Percentiles rank a stretch among this genome's conserved stretches.
Evolutionary conservation across 2,888 invertebrate species (phyloP).

Genomic region (Sabatieria punctata): DNA sequence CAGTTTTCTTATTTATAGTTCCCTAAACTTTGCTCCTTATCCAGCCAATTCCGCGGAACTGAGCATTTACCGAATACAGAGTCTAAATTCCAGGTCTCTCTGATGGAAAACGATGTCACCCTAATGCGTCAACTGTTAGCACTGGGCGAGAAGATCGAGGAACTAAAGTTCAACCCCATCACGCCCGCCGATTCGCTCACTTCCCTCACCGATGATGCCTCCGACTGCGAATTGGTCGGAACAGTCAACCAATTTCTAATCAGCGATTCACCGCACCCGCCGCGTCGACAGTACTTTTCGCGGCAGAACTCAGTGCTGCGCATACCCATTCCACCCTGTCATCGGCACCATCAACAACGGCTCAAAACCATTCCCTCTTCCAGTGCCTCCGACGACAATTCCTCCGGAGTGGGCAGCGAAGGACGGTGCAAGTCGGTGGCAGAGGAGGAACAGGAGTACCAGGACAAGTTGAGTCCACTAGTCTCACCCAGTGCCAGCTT

Average conservation of each 20-base stretch:
- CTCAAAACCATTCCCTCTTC: too few species aligned
- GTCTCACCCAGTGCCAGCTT: too few species aligned
- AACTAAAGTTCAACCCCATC: background rate
- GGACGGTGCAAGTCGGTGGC: too few species aligned
- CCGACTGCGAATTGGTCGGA: constrained; percentile 13
- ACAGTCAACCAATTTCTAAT: background rate
- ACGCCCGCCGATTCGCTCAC: background rate
- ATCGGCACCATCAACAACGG: too few species aligned
- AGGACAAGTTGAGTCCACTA: too few species aligned
- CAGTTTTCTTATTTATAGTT: too few species aligned
- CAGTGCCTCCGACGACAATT: background rate
- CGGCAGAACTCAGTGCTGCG: constrained; percentile 27
- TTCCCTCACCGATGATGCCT: constrained; percentile 5
- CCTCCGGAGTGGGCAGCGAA: background rate
- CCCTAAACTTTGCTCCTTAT: too few species aligned
- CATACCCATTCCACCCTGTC: constrained; percentile 24
- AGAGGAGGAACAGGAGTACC: too few species aligned
- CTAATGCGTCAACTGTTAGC: constrained; percentile 8
- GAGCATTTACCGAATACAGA: too few species aligned
- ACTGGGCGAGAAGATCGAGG: constrained; percentile 3
- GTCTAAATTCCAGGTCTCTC: constrained; percentile 3
- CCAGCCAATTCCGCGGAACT: too few species aligned
- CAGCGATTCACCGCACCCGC: background rate
- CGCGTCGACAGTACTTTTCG: constrained; percentile 23
- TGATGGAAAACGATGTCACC: constrained; percentile 8